Evolutionary conservation across 2,113 vertebrate species (phyloP).

Genomic region (Pollachius pollachius): DNA sequence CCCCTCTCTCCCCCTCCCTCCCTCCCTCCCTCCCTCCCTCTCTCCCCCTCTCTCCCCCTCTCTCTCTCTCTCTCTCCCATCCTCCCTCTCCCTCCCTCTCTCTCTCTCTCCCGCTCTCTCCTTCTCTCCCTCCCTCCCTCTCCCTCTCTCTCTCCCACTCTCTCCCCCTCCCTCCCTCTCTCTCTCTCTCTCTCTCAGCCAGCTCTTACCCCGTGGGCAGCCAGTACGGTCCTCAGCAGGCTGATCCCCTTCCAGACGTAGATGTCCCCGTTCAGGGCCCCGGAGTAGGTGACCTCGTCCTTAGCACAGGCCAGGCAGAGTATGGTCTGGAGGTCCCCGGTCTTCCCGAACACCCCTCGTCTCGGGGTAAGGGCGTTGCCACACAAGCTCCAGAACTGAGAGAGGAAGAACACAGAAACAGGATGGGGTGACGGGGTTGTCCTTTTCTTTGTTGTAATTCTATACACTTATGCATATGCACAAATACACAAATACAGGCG

Average conservation of each 20-base stretch:
- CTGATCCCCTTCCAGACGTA: slow-evolving; percentile 98
- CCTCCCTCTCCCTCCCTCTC: no score
- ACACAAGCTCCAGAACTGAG: slow-evolving; percentile 98
- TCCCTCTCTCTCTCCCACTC: no score
- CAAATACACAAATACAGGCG: slow-evolving; percentile 34
- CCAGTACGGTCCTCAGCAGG: slow-evolving; percentile 90
- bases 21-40: no score
- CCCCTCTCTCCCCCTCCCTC: no score
- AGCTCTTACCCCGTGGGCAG: slow-evolving; percentile 88
- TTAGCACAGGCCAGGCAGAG: slow-evolving; percentile 94
- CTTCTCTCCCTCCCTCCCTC: no score
- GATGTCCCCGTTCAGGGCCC: slow-evolving; percentile 94
- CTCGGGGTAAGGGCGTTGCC: slow-evolving; percentile 96
- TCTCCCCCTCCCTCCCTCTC: no score
- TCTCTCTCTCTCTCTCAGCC: no score
- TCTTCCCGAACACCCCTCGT: slow-evolving; percentile 95
- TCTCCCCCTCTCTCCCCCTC: no score
- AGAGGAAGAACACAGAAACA: slow-evolving; percentile 78
- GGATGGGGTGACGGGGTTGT: slow-evolving; percentile 51
- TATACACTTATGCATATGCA: slow-evolving; percentile 40
- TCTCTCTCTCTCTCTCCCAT: no score
- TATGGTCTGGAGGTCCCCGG: slow-evolving; percentile 97
- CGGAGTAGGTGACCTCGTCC: slow-evolving; percentile 96
- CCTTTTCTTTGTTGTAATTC: slow-evolving; percentile 44
- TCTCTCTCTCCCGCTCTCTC: no score